A percentile compares a stretch with the other conserved stretches of the same genome.
phyloP scores from a whole-genome alignment of 30 jellyfish, hydroid and myxozoan genomes.

The Aurelia sp. region DNA sequence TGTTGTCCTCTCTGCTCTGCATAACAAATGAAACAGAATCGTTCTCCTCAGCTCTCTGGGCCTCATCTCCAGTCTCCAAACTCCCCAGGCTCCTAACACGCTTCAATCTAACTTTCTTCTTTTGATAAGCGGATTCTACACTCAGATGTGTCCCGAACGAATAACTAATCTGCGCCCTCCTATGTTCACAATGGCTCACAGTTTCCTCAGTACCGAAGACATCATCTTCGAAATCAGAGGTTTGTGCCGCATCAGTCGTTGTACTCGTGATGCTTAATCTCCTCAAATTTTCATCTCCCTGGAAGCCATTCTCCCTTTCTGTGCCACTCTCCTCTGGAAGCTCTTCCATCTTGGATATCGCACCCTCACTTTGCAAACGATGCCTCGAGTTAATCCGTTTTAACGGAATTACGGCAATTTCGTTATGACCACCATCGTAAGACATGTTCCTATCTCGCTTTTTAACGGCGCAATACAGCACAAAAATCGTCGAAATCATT shows the following conservation, averaged over 20 bases:
- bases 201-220: too few relatives aligned
- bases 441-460: conserved; percentile 23
- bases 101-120: not conserved
- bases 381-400: not conserved
- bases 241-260: too few relatives aligned
- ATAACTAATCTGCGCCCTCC: not conserved
- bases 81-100: not conserved
- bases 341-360: not conserved
- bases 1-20: too few relatives aligned
- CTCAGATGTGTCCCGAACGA: conserved; percentile 1
- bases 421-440: conserved; percentile 3
- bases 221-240: too few relatives aligned
- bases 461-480: conserved; percentile 24
- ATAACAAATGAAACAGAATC: not conserved
- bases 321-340: too few relatives aligned
- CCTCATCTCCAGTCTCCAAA: not conserved
- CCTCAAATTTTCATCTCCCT: not conserved
- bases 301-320: not conserved
- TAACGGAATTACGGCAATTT: not conserved
- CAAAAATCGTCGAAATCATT: conserved; percentile 23
- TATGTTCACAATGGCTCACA: not conserved
- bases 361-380: not conserved
- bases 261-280: not conserved
- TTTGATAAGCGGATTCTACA: not conserved
- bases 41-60: not conserved